Evolutionary conservation across 2,113 vertebrate species (phyloP).

Genomic region (Microcebus lehilahytsara): DNA sequence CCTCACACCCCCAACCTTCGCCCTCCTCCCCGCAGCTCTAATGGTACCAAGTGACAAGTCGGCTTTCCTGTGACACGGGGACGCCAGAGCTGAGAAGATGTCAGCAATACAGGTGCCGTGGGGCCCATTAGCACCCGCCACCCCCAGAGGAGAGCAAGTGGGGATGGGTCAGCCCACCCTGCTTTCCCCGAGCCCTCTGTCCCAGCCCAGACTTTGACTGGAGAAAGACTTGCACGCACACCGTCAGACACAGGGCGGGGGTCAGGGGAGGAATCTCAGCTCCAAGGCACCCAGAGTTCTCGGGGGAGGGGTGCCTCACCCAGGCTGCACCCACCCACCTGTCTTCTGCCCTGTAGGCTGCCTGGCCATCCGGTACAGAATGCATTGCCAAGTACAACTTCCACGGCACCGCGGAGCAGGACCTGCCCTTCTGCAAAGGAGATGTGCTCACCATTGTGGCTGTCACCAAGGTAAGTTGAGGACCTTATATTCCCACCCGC

Average conservation of each 20-base stretch:
- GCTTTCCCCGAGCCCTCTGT: background rate
- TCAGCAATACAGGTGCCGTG: conserved; percentile 84
- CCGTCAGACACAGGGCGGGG: background rate
- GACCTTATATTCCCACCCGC: rapidly evolving
- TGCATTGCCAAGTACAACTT: conserved; percentile 97
- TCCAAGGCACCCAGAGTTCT: background rate
- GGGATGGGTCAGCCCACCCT: background rate
- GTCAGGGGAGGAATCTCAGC: background rate
- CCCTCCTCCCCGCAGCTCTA: conserved; percentile 72
- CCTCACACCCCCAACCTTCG: background rate
- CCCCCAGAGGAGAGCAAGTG: background rate
- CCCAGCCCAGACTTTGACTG: background rate
- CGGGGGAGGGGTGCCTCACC: background rate
- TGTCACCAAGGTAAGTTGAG: conserved; percentile 91
- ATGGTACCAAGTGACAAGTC: conserved; percentile 83
- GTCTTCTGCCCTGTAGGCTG: conserved; percentile 72
- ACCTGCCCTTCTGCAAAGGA: conserved; percentile 97
- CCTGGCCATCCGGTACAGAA: conserved; percentile 95
- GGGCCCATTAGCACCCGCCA: rapidly evolving
- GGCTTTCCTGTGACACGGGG: conserved; percentile 78
- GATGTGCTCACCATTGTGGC: conserved; percentile 95
- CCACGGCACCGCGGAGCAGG: conserved; percentile 92
- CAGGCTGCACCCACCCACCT: background rate
- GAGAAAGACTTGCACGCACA: background rate
- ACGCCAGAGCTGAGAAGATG: conserved; percentile 82